These are phyloP conservation scores for Istiophorus platypterus DNA, from an alignment of 2,113 vertebrate genomes.

Conservation along the genomic window DNA sequence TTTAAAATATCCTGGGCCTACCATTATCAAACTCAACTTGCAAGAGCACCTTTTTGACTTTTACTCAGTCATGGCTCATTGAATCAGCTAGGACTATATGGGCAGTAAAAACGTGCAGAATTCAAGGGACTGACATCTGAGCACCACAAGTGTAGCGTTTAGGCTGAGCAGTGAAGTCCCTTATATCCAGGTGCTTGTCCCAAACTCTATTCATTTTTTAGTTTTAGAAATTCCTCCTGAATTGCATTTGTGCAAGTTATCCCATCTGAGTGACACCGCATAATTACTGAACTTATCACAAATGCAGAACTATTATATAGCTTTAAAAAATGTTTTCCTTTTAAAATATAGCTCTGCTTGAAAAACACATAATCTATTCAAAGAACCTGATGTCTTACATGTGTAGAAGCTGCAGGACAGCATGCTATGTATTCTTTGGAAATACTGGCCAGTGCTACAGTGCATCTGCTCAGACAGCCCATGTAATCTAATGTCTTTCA, in stretches of 20 bases:
- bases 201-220: background rate
- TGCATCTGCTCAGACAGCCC: constrained; percentile 33
- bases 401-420: constrained; percentile 41
- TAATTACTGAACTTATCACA: background rate
- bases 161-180: constrained; percentile 21
- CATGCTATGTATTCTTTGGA: constrained; percentile 37
- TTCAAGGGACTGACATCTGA: constrained; percentile 53
- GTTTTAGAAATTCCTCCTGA: constrained; percentile 10
- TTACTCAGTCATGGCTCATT: constrained; percentile 70
- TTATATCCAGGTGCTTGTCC: constrained; percentile 8
- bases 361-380: constrained; percentile 20
- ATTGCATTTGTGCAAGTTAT: constrained; percentile 8
- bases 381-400: constrained; percentile 42
- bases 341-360: background rate
- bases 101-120: constrained; percentile 55
- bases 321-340: constrained; percentile 8
- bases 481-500: constrained; percentile 37
- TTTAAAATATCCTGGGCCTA: constrained; percentile 75
- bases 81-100: constrained; percentile 65
- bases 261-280: background rate
- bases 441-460: constrained; percentile 28
- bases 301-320: background rate
- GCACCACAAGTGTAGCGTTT: constrained; percentile 16
- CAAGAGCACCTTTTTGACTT: constrained; percentile 71
- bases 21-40: constrained; percentile 71